Evolutionary conservation across 2,797 vertebrate species (phyloP).

Genomic region (Clamator glandarius): DNA sequence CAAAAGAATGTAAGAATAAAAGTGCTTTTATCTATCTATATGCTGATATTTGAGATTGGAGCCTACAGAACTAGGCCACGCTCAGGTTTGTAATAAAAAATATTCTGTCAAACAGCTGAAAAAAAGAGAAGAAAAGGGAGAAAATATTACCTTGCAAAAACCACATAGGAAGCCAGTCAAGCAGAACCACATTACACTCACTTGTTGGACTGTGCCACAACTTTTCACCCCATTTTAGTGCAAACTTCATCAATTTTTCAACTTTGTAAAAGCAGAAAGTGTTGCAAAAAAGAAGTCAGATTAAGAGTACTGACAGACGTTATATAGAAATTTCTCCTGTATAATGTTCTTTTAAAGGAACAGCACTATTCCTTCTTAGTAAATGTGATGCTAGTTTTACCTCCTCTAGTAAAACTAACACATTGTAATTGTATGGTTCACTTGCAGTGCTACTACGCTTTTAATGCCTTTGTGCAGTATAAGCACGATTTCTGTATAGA

Average conservation of each 20-base stretch:
- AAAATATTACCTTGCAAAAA: background rate
- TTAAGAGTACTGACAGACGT: background rate
- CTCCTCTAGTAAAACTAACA: background rate
- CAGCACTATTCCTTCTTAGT: background rate
- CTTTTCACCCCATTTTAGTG: background rate
- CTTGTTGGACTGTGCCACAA: background rate
- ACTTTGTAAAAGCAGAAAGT: background rate
- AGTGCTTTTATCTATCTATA: background rate
- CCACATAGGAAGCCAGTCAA: background rate
- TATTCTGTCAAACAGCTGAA: background rate
- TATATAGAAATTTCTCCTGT: background rate
- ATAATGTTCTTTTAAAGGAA: background rate
- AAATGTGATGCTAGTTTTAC: background rate
- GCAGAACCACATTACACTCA: background rate
- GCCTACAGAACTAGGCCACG: background rate
- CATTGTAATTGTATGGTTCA: slow-evolving; percentile 27
- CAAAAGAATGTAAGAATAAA: background rate
- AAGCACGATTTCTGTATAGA: background rate
- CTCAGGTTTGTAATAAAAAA: background rate
- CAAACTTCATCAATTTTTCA: background rate
- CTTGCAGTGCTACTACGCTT: background rate
- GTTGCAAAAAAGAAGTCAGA: background rate
- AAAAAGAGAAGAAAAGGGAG: background rate
- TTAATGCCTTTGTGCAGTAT: background rate
- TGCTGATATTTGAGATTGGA: background rate